These are phyloP conservation scores for Meandrusa payeni DNA, from an alignment of 2,888 invertebrate species.

Conservation along the genomic window DNA sequence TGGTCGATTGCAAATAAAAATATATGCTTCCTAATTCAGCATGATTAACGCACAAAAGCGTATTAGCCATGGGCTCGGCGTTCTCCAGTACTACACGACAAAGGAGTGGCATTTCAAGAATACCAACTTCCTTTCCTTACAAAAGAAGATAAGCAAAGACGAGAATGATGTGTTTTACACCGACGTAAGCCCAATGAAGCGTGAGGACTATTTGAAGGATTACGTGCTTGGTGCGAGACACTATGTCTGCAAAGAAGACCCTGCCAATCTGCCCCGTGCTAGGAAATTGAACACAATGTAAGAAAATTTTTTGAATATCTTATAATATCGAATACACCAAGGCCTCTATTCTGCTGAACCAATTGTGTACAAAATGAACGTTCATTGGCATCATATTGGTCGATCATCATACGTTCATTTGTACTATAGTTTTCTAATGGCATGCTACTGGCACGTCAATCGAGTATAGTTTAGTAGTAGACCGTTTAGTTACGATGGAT, in stretches of 20 bases:
- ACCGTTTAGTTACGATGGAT: too few species aligned
- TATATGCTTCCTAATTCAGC: conserved; percentile 50
- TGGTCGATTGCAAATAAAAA: not conserved
- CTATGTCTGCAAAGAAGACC: conserved; percentile 91
- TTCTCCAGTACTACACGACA: conserved; percentile 90
- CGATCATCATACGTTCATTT: too few species aligned
- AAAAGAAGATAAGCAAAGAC: conserved; percentile 66
- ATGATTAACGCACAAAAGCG: conserved; percentile 83
- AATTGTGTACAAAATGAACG: too few species aligned
- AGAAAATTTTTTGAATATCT: too few species aligned
- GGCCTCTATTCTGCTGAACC: too few species aligned
- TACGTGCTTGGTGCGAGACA: conserved; percentile 90
- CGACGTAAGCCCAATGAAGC: conserved; percentile 49
- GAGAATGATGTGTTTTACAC: conserved; percentile 84
- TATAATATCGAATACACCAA: too few species aligned
- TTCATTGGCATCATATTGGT: too few species aligned
- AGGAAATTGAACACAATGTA: conserved; percentile 83
- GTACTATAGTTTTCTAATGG: too few species aligned
- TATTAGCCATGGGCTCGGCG: conserved; percentile 82
- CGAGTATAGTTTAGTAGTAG: too few species aligned
- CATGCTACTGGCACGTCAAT: too few species aligned
- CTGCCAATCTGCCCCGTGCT: conserved; percentile 87
- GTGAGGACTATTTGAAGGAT: conserved; percentile 53
- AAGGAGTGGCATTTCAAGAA: conserved; percentile 90
- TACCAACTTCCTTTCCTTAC: conserved; percentile 79